Evolutionary conservation across 1,140 invertebrate species (phyloP), one percentile per base, ranked within the genome.

Genomic region (Drosophila melanica): DNA sequence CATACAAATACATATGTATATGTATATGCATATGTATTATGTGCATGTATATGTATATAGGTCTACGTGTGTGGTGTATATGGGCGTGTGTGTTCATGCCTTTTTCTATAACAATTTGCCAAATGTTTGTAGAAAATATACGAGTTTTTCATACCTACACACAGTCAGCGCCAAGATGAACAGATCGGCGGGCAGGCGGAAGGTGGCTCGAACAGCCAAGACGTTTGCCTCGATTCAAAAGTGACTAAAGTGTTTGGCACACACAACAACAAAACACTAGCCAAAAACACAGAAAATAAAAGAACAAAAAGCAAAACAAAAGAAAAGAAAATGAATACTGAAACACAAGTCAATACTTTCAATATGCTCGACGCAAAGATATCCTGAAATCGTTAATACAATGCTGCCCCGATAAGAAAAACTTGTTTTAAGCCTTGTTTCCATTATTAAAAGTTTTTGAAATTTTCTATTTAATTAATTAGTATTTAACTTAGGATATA

Each of bases 51-150:
- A 20, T 20, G 3, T 3, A 20, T 20, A 20, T 20, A 20, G 20
- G 20, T 20, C 3, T 20, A 20, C 20, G 27, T 57, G 7, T 44
- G 37, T 37, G 33, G 7, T 44, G 37, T 30, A 23, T 51, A 20
- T 47, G 33, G 54, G 37, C 68, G 39, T 70, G 60, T 69, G 62
- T 78, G 62, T 71, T 51, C 5, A 41, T 35, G 64, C 68, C 68
- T 59, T 71, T 70, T 85, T 85, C 77, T 80, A 80, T 85, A 85
- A 85, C 64, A 85, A 80, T 85, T 85, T 85, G 73, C 60, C 77
- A 80, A 85, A 85, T 80, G 68, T 77, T 80, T 80, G 77, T 74
- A 20, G 69, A 77, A 85, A 77, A 84, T 74, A 74, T 70, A 73
- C 64, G 65, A 84, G 80, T 76, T 82, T 66, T 82, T 69, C 75